Percentiles rank a stretch among this genome's conserved stretches.
phyloP scores from a whole-genome alignment of 2,113 vertebrate genomes.

The Grantiella picta region DNA sequence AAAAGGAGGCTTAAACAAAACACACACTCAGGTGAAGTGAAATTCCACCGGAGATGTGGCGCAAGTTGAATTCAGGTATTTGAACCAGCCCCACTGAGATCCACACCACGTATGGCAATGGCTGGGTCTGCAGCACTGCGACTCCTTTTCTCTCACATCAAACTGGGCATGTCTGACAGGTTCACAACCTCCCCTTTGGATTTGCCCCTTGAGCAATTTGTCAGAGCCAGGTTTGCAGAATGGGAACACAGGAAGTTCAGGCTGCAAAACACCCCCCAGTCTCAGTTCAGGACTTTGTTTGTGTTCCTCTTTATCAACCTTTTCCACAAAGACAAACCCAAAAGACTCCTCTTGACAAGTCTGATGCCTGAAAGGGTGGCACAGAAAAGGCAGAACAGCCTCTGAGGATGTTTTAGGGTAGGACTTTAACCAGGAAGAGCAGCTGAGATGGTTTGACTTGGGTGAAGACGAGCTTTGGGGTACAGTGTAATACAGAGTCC shows the following conservation, averaged over 20 bases:
- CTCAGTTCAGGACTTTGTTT: not conserved
- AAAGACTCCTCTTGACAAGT: not conserved
- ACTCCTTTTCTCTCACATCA: not conserved
- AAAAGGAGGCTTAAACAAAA: not conserved
- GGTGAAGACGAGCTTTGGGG: not conserved
- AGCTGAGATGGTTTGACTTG: not conserved
- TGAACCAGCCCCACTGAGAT: not conserved
- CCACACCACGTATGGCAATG: not conserved
- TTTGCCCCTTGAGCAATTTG: not conserved
- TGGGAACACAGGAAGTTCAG: not conserved
- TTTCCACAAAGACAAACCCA: not conserved
- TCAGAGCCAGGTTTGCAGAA: rapidly evolving
- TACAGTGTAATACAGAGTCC: not conserved
- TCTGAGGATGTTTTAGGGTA: not conserved
- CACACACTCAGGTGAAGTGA: not conserved
- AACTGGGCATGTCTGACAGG: not conserved
- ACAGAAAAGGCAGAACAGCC: not conserved
- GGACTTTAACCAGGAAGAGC: not conserved
- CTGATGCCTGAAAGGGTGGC: not conserved
- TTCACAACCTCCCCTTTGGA: not conserved
- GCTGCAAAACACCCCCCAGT: not conserved
- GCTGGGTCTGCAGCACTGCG: not conserved
- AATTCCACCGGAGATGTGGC: not conserved
- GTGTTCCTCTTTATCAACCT: not conserved
- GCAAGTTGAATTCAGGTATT: not conserved